A percentile compares a stretch with the other conserved stretches of the same genome.
These are phyloP conservation scores for Falco cherrug DNA, from an alignment of 2,797 vertebrate genomes.

Conservation along the genomic window DNA sequence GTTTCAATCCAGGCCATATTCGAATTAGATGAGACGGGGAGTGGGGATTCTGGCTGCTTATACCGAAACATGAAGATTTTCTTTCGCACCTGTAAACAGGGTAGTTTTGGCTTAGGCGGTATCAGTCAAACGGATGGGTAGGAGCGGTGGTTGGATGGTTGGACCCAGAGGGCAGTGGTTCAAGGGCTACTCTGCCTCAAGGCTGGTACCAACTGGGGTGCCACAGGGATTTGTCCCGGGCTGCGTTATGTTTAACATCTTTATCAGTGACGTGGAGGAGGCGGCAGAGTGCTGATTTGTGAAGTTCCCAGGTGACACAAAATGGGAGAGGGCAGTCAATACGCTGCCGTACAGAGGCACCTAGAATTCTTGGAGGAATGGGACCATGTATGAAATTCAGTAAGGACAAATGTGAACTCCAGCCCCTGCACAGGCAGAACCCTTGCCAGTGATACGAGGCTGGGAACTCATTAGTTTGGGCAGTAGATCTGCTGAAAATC, in stretches of 20 bases:
- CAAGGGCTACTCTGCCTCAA: background rate
- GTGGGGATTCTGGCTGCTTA: background rate
- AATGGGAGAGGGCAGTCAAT: background rate
- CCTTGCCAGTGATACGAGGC: background rate
- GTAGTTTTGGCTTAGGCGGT: background rate
- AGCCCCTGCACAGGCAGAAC: background rate
- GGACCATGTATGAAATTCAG: background rate
- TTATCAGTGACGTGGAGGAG: background rate
- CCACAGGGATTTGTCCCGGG: background rate
- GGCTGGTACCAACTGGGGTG: background rate
- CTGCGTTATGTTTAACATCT: background rate
- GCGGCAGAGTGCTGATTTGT: background rate
- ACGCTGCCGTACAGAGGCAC: background rate
- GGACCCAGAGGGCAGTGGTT: background rate
- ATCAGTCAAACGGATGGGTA: background rate
- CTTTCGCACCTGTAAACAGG: background rate
- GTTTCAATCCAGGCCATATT: background rate
- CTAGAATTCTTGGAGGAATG: background rate
- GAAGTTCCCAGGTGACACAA: background rate
- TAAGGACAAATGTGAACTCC: background rate
- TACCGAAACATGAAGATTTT: background rate
- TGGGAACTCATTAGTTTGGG: background rate
- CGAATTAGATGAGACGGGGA: background rate
- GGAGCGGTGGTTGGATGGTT: background rate
- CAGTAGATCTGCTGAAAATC: background rate